These are phyloP conservation scores for Camponotus pennsylvanicus DNA, from an alignment of 1,140 invertebrate species.

Conservation along the genomic window DNA sequence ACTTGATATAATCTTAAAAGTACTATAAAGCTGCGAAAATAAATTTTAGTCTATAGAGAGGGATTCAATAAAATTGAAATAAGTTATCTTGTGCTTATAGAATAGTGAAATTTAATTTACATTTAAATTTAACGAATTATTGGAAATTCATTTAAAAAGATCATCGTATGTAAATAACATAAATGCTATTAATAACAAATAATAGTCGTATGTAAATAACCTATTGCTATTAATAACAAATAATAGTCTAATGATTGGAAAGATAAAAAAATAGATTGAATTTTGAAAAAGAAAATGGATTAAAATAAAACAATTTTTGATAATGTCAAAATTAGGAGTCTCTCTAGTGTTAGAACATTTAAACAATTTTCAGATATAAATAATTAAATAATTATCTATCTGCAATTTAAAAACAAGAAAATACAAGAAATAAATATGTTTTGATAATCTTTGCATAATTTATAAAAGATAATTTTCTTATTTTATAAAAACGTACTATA, in stretches of 20 bases:
- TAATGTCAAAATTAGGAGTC: not conserved
- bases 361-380: not conserved
- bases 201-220: not conserved
- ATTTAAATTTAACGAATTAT: not conserved
- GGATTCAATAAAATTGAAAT: not conserved
- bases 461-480: too few relatives aligned
- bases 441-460: too few relatives aligned
- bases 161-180: too few relatives aligned
- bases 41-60: not conserved
- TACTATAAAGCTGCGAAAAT: not conserved
- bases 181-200: not conserved
- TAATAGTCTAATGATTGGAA: not conserved
- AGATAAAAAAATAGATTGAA: not conserved
- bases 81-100: not conserved
- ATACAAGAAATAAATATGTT: too few relatives aligned
- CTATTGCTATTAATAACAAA: not conserved
- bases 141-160: not conserved
- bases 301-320: not conserved
- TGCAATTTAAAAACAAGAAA: too few relatives aligned
- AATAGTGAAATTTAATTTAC: not conserved
- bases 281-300: not conserved
- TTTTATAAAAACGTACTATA: too few relatives aligned
- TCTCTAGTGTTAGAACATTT: not conserved
- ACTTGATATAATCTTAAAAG: not conserved
- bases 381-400: too few relatives aligned